Evolutionary conservation across 2,888 invertebrate genomes (phyloP), one percentile per base, ranked within the genome.

Genomic region (Corbicula japonica): DNA sequence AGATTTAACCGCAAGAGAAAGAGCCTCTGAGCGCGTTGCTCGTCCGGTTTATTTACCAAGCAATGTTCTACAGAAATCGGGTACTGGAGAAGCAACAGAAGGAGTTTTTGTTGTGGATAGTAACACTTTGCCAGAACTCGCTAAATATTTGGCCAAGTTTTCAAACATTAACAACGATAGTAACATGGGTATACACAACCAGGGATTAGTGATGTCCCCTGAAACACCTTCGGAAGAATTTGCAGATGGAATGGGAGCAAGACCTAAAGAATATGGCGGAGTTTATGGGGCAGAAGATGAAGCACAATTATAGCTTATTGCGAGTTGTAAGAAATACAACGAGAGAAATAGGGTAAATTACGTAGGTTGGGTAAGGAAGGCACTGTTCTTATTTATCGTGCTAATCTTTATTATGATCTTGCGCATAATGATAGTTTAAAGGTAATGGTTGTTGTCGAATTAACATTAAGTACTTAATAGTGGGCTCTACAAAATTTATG

Each of bases 1-100:
- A 15, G 86, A 82, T 21, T 85, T 86, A 8, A 75, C 88, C 18
- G 73, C 76, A 21, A 63, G 72, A 15, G 79, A 81, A 21, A 77
- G 69, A 26, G 18, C 52, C 23, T 10, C 32, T 8, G 63, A 38
- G 4, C 76, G 70, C 8, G 28, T 23, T 5, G 62, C 75, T 21
- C 80, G 69, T 21, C 82, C 82, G 10, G 76, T 82, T 3, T 77
- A 80, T 26, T 46, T 80, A 1, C 80, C 82, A 32, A 76, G 65
- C 21, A 69, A 62, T 32, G 63, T 74, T 34, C 54, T 76, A 10
- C 48, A 72, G 54, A 5, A 23, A 23, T n/a, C 58, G 8, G 38
- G n/a, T 65, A 15, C 30, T 23, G 30, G 4, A 8, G 46, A 54
- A 21, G 26, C 28, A 8, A 41, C 61, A 30, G 63, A 63, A 15